Conservation (phyloP, 2,113 vertebrate genomes). For the Brachypodius melanocephalos region DNA sequence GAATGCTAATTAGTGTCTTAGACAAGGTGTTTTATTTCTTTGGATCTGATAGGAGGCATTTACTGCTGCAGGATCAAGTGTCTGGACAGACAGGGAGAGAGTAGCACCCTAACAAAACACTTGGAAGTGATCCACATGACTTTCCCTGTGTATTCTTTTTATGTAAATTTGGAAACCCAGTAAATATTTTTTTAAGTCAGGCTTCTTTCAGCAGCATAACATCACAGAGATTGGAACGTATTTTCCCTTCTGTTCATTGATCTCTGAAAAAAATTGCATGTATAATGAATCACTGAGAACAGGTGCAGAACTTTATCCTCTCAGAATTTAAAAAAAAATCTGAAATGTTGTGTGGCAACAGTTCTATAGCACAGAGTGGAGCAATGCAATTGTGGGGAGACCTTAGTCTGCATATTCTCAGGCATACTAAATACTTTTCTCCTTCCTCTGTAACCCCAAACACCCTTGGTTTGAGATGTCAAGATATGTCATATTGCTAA, state of each 20-base stretch:
- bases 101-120: conserved; percentile 48
- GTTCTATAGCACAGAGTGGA: neutral
- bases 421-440: neutral
- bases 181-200: neutral
- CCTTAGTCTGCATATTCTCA: neutral
- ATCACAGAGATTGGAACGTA: neutral
- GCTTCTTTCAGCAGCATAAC: neutral
- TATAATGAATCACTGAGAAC: neutral
- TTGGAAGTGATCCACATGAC: conserved; percentile 40
- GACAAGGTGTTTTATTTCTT: conserved; percentile 62
- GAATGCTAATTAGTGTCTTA: conserved; percentile 65
- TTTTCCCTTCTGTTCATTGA: neutral
- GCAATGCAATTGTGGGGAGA: neutral
- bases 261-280: neutral
- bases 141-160: neutral
- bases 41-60: conserved; percentile 50
- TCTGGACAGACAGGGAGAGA: conserved; percentile 17
- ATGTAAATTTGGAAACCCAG: neutral
- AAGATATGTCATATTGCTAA: neutral
- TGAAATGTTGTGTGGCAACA: neutral
- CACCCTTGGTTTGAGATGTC: neutral
- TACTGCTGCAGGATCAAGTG: conserved; percentile 58
- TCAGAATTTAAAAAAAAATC: neutral
- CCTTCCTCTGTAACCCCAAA: neutral
- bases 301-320: neutral